Conservation (phyloP, 2,113 vertebrate genomes). For the Catharus bicknelli region DNA sequence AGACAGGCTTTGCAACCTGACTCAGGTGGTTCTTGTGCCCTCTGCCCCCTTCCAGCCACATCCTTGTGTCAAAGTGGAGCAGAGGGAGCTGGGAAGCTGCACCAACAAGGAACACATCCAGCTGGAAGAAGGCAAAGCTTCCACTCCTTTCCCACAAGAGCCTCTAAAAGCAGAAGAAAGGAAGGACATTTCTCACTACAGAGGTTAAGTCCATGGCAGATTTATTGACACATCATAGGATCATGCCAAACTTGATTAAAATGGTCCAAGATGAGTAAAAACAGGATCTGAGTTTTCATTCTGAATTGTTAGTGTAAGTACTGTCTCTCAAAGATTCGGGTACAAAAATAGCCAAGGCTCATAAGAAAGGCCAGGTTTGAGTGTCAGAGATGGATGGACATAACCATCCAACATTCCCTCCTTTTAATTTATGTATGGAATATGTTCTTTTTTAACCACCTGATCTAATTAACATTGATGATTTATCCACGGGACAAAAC, state of each 20-base stretch:
- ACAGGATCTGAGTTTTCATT: neutral
- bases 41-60: neutral
- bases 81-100: neutral
- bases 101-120: neutral
- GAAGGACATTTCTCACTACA: neutral
- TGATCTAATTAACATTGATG: neutral
- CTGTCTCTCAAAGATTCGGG: neutral
- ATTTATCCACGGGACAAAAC: neutral
- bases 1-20: neutral
- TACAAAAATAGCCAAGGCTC: neutral
- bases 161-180: neutral
- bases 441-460: neutral
- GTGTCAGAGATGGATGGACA: neutral
- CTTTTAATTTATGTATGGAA: neutral
- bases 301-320: neutral
- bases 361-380: neutral
- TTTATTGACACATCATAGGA: neutral
- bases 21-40: neutral
- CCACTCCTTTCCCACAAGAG: neutral
- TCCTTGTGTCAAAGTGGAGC: neutral
- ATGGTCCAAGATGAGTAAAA: neutral
- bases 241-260: neutral
- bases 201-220: neutral
- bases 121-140: neutral
- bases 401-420: neutral